Percentiles rank a stretch among this genome's conserved stretches.
Evolutionary conservation across 2,113 vertebrate species (phyloP).

Genomic region (Coptodon rendalli): DNA sequence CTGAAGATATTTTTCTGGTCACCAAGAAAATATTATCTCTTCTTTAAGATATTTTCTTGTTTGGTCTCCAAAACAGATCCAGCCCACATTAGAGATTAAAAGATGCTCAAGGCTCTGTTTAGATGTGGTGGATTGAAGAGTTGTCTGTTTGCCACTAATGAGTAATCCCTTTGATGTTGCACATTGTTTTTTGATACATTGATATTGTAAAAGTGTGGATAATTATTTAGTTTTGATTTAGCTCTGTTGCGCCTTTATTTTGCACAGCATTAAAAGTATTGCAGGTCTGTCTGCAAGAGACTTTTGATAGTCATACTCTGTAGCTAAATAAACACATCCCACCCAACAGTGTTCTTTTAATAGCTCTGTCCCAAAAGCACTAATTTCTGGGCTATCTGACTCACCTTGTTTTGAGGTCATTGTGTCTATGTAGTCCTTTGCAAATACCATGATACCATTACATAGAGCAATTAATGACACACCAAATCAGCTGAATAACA

Average conservation of each 20-base stretch:
- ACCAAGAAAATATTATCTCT: neutral
- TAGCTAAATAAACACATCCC: neutral
- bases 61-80: neutral
- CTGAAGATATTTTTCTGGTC: neutral
- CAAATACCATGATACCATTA: neutral
- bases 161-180: neutral
- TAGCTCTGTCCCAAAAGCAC: neutral
- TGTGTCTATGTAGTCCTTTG: neutral
- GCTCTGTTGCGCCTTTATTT: neutral
- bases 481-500: neutral
- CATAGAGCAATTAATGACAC: neutral
- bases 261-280: neutral
- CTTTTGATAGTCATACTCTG: neutral
- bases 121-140: neutral
- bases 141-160: neutral
- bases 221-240: neutral
- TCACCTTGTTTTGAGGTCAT: accelerated
- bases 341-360: neutral
- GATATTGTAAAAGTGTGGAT: neutral
- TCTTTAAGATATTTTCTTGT: neutral
- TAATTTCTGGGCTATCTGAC: neutral
- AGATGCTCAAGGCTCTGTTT: neutral
- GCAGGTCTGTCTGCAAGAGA: neutral
- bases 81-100: neutral
- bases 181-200: neutral